Evolutionary conservation across 1,140 invertebrate genomes (phyloP).

Genomic region (Microplitis demolitor): DNA sequence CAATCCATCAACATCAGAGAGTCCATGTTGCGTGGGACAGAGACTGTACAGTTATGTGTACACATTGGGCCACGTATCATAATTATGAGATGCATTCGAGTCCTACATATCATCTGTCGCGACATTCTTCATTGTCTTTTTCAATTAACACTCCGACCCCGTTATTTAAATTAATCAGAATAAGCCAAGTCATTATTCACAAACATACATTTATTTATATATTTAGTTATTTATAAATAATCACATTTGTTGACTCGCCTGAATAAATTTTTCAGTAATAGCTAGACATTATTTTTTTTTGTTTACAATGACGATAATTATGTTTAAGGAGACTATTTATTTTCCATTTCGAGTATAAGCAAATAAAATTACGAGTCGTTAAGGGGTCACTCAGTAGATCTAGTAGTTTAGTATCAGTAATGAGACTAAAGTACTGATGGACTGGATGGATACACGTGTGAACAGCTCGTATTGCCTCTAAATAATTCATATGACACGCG

Average conservation of each 20-base stretch:
- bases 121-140: slow-evolving; percentile 24
- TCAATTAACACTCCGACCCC: slow-evolving; percentile 20
- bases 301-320: not conserved
- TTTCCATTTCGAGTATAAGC: not conserved
- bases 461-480: slow-evolving; percentile 29
- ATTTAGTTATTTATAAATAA: too few species aligned
- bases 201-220: not conserved
- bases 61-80: slow-evolving; percentile 27
- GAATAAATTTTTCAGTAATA: too few species aligned
- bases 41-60: not conserved
- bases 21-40: slow-evolving; percentile 18
- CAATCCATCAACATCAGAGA: slow-evolving; percentile 26
- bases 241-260: too few species aligned
- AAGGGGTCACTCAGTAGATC: slow-evolving; percentile 14
- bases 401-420: not conserved
- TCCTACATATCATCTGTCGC: slow-evolving; percentile 27
- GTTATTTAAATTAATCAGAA: slow-evolving; percentile 5
- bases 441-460: slow-evolving; percentile 31
- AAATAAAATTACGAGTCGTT: not conserved
- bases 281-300: too few species aligned
- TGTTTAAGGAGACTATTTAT: not conserved
- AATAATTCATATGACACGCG: slow-evolving; percentile 33
- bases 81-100: slow-evolving; percentile 25
- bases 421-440: slow-evolving; percentile 6
- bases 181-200: not conserved